These are phyloP conservation scores for Cepaea nemoralis DNA, from an alignment of 1,140 invertebrate genomes.

Conservation along the genomic window DNA sequence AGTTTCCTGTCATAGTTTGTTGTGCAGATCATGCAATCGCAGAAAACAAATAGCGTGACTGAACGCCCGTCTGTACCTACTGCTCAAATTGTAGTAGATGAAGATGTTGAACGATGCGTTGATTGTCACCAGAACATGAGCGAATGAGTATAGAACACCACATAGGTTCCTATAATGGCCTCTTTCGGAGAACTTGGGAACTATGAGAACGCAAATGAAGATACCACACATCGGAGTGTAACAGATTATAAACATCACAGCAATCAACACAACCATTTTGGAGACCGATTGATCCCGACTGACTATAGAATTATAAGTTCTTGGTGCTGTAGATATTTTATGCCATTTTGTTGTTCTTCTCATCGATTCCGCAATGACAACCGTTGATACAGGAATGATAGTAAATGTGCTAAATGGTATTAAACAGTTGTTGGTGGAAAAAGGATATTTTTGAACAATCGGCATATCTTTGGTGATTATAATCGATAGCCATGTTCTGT, in stretches of 20 bases:
- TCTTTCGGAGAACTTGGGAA: neutral
- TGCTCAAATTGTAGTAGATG: slow-evolving; percentile 32
- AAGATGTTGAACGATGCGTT: slow-evolving; percentile 28
- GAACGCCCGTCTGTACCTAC: slow-evolving; percentile 15
- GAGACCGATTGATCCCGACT: slow-evolving; percentile 16
- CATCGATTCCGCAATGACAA: neutral
- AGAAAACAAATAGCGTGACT: neutral
- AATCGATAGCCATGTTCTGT: slow-evolving; percentile 5
- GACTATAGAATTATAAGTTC: neutral
- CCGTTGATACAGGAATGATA: neutral
- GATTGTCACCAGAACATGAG: slow-evolving; percentile 17
- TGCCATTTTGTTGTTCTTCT: slow-evolving; percentile 6
- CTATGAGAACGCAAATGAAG: slow-evolving; percentile 12
- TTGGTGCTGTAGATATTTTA: neutral
- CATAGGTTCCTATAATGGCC: slow-evolving; percentile 16
- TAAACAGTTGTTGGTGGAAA: slow-evolving; percentile 12
- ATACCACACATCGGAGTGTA: slow-evolving; percentile 20
- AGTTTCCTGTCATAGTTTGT: too few species aligned
- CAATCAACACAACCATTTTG: slow-evolving; percentile 24
- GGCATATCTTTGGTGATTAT: neutral
- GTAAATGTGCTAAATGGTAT: neutral
- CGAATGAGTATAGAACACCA: slow-evolving; percentile 19
- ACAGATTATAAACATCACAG: slow-evolving; percentile 1
- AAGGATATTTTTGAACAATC: neutral
- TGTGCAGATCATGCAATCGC: too few species aligned